Conservation (phyloP, 2,113 vertebrate genomes). For the Gasterosteus aculeatus region DNA sequence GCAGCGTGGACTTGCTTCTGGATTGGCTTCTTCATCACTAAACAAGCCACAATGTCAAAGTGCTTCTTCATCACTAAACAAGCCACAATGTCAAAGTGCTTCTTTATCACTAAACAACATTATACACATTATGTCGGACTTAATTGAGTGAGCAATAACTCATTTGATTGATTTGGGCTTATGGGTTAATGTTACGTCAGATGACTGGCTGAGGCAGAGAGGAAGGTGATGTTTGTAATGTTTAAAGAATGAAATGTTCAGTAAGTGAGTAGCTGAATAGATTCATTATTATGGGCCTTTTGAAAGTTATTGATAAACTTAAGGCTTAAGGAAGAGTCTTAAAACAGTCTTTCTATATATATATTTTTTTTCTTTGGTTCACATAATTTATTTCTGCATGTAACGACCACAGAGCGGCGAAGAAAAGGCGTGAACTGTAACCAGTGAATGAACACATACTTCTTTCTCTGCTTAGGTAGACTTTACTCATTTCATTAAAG, state of each 20-base stretch:
- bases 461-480: neutral
- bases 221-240: neutral
- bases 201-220: neutral
- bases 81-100: too few species aligned
- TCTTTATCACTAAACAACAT: neutral
- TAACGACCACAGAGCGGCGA: neutral
- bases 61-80: neutral
- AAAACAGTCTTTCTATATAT: neutral
- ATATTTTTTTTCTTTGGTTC: neutral
- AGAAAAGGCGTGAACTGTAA: too few species aligned
- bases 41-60: too few species aligned
- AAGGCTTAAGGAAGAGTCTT: neutral
- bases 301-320: neutral
- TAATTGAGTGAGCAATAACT: neutral
- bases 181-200: constrained; percentile 27
- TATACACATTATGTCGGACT: neutral
- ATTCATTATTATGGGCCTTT: neutral
- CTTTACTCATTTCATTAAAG: too few species aligned
- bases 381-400: neutral
- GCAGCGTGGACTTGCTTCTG: neutral
- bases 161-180: neutral
- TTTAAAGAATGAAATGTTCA: constrained; percentile 7
- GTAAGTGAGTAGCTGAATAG: neutral
- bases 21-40: too few species aligned
- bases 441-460: neutral